Percentiles rank a stretch among this genome's conserved stretches.
Evolutionary conservation across 2,113 vertebrate genomes (phyloP).

Genomic region (Sander vitreus): DNA sequence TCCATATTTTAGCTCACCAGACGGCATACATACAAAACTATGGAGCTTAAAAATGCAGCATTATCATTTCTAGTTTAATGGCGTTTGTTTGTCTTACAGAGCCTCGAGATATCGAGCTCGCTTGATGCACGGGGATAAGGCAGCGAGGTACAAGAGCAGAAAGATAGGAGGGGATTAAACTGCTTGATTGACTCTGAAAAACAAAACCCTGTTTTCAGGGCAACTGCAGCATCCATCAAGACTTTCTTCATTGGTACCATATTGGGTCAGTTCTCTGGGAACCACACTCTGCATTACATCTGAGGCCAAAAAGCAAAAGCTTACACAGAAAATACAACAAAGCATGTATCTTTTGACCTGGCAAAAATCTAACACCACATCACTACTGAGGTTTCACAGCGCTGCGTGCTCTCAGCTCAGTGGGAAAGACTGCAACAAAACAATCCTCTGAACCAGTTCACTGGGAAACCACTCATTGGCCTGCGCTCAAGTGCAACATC

Average conservation of each 20-base stretch:
- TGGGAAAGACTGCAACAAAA: conserved; percentile 53
- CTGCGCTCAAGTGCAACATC: conserved; percentile 62
- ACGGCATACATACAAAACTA: conserved; percentile 73
- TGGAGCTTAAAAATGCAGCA: conserved; percentile 76
- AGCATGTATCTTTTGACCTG: conserved; percentile 33
- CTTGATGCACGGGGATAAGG: conserved; percentile 72
- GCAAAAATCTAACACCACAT: conserved; percentile 62
- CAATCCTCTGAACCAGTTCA: conserved; percentile 20
- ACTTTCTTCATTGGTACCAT: conserved; percentile 75
- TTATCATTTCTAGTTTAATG: conserved; percentile 74
- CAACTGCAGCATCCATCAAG: conserved; percentile 56
- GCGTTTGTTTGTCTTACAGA: conserved; percentile 68
- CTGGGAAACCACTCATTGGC: conserved; percentile 41
- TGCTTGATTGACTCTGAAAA: conserved; percentile 59
- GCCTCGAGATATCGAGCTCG: conserved; percentile 41
- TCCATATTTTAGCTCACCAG: conserved; percentile 68
- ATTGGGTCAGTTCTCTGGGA: conserved; percentile 46
- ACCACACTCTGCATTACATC: conserved; percentile 50
- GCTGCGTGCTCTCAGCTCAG: conserved; percentile 74
- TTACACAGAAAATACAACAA: conserved; percentile 52
- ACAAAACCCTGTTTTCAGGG: conserved; percentile 39
- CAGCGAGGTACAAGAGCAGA: conserved; percentile 72
- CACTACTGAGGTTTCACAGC: conserved; percentile 69
- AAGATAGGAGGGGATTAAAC: conserved; percentile 32
- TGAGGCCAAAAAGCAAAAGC: conserved; percentile 51